Base-by-base conservation (phyloP, 2,888 invertebrate genomes). In the Apodemia duryi region DNA sequence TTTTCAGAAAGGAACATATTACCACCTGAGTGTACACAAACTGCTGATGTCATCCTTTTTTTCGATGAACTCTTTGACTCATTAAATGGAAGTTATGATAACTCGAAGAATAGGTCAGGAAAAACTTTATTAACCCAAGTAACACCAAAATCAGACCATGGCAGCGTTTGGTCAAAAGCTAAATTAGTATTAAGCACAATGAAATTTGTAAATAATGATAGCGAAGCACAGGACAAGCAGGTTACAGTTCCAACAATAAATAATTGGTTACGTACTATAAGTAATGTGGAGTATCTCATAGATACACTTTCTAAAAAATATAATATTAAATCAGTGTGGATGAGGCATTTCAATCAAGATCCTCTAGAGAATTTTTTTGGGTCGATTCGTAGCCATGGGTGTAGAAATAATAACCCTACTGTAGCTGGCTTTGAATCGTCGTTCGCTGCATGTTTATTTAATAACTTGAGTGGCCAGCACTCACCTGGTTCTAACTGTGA, bases 61-160 rank as follows among this genome's bases (percentile, higher is more conserved):
- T 73, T 74, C 60, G 74, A 74, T 11, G 64, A 71, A 1, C 61
- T 72, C 0, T 73, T 72, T 62, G 72, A 72, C 46, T 71, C 69
- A 0, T 7, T 68, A 9, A 73, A 74, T 67, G 73, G 74, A 1
- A 72, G 73, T 38, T 69, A 64, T 1, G 52, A 11, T 1, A 71
- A 73, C 63, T 68, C 70, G n/a, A 43, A 29, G n/a, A 46, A 67
- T 66, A 65, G 65, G 65, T 57, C 6, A 32, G 69, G 65, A 38
- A 73, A 73, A 49, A 68, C 70, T n/a, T 35, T 73, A 46, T 63
- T 70, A 6, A 66, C 68, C 32, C 66, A 71, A 38, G 70, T 68
- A n/a, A 71, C 70, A 28, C 64, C 65, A n/a, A 57, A 28, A 29
- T 63, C 66, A 10, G 9, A 28, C 38, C 64, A 63, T 41, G 60